A percentile compares a stretch with the other conserved stretches of the same genome.
phyloP scores from a whole-genome alignment of 2,888 invertebrate genomes.

The Trissonchulus sp. region DNA sequence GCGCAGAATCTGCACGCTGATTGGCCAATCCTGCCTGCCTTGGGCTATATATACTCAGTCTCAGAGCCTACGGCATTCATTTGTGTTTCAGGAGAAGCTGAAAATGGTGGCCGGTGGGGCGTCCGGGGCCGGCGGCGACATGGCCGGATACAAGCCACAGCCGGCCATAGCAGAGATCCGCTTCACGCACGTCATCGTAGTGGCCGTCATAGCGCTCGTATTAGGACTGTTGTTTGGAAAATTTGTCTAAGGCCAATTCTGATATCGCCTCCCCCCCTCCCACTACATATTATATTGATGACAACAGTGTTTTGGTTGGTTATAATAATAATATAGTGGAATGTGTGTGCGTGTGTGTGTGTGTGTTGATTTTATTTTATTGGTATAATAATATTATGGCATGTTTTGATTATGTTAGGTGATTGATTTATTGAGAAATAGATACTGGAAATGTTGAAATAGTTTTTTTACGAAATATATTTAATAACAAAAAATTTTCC shows the following conservation, averaged over 20 bases:
- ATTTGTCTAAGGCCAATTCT: slow-evolving; percentile 28
- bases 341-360: too few species aligned
- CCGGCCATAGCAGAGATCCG: slow-evolving; percentile 25
- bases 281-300: not conserved
- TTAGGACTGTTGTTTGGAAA: slow-evolving; percentile 33
- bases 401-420: too few species aligned
- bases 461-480: not conserved
- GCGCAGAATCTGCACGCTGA: too few species aligned
- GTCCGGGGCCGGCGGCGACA: not conserved
- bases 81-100: slow-evolving; percentile 14
- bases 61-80: too few species aligned
- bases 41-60: too few species aligned
- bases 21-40: too few species aligned
- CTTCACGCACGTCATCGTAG: slow-evolving; percentile 31
- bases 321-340: too few species aligned
- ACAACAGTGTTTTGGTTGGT: too few species aligned
- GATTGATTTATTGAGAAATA: too few species aligned
- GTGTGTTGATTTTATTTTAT: not conserved
- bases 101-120: not conserved
- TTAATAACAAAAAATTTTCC: too few species aligned
- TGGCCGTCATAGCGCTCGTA: slow-evolving; percentile 28
- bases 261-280: slow-evolving; percentile 46
- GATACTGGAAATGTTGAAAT: too few species aligned
- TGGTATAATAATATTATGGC: too few species aligned
- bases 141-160: not conserved